These are phyloP conservation scores for Sceloporus undulatus DNA, from an alignment of 2,113 vertebrate species.

Conservation along the genomic window DNA sequence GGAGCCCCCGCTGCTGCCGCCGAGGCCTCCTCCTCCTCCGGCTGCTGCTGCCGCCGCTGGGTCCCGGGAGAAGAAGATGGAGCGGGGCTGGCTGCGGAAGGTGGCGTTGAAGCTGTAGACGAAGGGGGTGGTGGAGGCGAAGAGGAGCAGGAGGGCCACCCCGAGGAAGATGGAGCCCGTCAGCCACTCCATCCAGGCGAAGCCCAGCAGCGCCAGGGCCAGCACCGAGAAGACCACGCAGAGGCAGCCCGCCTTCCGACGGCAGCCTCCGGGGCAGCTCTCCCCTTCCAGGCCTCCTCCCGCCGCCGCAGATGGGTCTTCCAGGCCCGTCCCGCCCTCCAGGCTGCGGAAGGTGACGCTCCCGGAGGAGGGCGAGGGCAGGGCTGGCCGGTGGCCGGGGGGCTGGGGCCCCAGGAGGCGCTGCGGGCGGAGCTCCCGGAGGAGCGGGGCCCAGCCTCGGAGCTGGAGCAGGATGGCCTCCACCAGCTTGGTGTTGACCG, in stretches of 20 bases:
- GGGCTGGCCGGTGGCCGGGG: slow-evolving; percentile 35
- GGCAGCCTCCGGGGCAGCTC: slow-evolving; percentile 91
- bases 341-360: background rate
- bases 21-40: slow-evolving; percentile 71
- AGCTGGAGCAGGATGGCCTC: slow-evolving; percentile 89
- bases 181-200: slow-evolving; percentile 69
- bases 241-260: slow-evolving; percentile 90
- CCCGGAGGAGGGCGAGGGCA: slow-evolving; percentile 4
- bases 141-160: slow-evolving; percentile 92
- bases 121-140: slow-evolving; percentile 94
- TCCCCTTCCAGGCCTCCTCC: slow-evolving; percentile 56
- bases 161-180: slow-evolving; percentile 93
- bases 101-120: slow-evolving; percentile 89
- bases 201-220: slow-evolving; percentile 84
- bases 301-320: slow-evolving; percentile 85
- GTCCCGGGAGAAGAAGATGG: slow-evolving; percentile 11
- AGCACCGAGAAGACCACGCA: slow-evolving; percentile 94
- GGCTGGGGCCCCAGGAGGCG: background rate
- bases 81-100: slow-evolving; percentile 84
- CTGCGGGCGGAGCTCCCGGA: slow-evolving; percentile 84
- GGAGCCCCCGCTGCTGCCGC: slow-evolving; percentile 67
- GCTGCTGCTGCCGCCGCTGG: slow-evolving; percentile 38
- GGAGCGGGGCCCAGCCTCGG: slow-evolving; percentile 85
- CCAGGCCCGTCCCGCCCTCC: slow-evolving; percentile 65
- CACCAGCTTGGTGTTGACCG: slow-evolving; percentile 92